Evolutionary conservation across 2,797 vertebrate genomes (phyloP), one percentile per base, ranked within the genome.

Genomic region (Lagocephalus sceleratus): DNA sequence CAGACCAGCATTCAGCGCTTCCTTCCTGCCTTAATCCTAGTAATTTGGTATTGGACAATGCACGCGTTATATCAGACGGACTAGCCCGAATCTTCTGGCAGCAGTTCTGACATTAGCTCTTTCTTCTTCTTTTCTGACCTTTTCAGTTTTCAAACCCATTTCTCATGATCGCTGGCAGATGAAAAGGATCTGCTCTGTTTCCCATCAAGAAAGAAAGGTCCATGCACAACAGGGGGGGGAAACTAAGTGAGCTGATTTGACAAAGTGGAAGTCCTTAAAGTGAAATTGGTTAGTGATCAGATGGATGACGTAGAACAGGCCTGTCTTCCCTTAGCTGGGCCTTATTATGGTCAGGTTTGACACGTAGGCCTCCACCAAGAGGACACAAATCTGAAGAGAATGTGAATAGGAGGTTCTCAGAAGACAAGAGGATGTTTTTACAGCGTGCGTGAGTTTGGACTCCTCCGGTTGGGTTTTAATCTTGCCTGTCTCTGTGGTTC

Each of bases 141-240:
- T 38, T 26, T 35, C 58, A 43, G 38, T n/a, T 46, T 59, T 21
- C 38, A 42, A 35, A 56, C 71, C 54, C 50, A 35, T 74, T 70
- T 43, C 41, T 71, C 47, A 66, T 80, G 76, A 84, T 77, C 57
- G 65, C 10, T 72, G 46, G 66, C 74, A 76, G 71, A 80, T 69
- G 63, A 65, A 59, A 55, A 61, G 23, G 39, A 56, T 52, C 39
- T 59, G 35, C 21, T 10, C 19, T 45, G 53, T 67, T 69, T 75
- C 57, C 63, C 41, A 58, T 65, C 53, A 70, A 42, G 11, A 47
- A 21, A 64, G 58, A 55, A 61, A 44, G 2, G 3, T 35, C 12
- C 43, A 42, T 63, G 43, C 60, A 67, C 67, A 73, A 43, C 57
- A 71, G 58, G 44, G 22, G 45, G 45, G 7, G 25, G 66, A 46